phyloP scores from a whole-genome alignment of 1,140 invertebrate species.

The Habropoda laboriosa region DNA sequence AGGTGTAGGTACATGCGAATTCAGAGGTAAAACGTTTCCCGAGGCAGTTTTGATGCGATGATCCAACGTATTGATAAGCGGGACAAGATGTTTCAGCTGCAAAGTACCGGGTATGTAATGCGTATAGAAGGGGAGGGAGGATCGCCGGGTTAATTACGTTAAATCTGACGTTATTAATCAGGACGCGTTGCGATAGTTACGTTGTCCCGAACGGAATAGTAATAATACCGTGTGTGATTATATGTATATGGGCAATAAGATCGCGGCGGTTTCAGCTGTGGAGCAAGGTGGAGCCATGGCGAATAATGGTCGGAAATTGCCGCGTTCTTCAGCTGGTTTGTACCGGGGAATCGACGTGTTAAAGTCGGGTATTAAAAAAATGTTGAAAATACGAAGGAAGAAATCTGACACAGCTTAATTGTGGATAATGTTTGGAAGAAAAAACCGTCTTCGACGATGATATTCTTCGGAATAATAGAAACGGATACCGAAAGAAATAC shows the following conservation, averaged over 20 bases:
- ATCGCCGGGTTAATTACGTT: slow-evolving; percentile 29
- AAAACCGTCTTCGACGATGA: too few relatives aligned
- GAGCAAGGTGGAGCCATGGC: not conserved
- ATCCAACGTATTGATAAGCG: slow-evolving; percentile 4
- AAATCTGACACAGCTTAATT: too few relatives aligned
- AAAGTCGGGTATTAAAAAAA: not conserved
- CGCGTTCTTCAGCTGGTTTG: not conserved
- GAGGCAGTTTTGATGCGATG: not conserved
- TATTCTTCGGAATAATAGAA: not conserved
- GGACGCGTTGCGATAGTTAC: not conserved
- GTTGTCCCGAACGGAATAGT: not conserved
- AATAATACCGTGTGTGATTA: not conserved
- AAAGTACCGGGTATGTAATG: not conserved
- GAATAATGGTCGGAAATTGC: not conserved
- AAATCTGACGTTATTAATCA: slow-evolving; percentile 32
- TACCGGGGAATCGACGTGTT: not conserved
- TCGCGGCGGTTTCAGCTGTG: not conserved
- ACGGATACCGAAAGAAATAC: not conserved
- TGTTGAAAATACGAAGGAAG: too few relatives aligned
- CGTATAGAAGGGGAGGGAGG: too few relatives aligned
- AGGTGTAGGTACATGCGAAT: too few relatives aligned
- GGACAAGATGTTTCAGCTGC: not conserved
- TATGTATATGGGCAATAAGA: not conserved
- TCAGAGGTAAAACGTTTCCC: slow-evolving; percentile 18
- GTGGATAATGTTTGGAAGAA: too few relatives aligned